Evolutionary conservation across 1,140 invertebrate genomes (phyloP).

Genomic region (Vanessa atalanta): DNA sequence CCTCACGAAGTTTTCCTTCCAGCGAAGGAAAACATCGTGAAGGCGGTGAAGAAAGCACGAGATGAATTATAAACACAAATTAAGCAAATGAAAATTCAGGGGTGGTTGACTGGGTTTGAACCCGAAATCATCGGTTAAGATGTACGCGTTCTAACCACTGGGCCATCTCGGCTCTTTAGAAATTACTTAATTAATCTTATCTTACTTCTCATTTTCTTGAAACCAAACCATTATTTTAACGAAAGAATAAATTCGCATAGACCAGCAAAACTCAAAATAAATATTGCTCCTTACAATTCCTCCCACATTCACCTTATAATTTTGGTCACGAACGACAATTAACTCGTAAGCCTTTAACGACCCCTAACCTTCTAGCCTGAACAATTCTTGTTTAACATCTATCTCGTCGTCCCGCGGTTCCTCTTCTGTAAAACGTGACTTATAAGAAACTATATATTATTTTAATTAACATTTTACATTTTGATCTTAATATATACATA

Average conservation of each 20-base stretch:
- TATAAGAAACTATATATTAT: background rate
- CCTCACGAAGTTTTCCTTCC: no score
- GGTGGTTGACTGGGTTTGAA: no score
- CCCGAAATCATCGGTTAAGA: no score
- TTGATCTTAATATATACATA: background rate
- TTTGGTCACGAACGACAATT: conserved; percentile 42
- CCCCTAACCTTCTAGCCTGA: conserved; percentile 21
- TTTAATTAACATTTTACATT: no score
- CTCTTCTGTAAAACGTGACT: background rate
- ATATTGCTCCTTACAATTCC: conserved; percentile 1
- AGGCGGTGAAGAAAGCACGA: no score
- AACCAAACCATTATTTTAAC: background rate
- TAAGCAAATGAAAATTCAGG: no score
- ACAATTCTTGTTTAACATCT: conserved; percentile 29
- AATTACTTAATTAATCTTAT: no score
- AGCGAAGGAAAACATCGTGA: no score
- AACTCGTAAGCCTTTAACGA: conserved; percentile 43
- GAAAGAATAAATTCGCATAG: background rate
- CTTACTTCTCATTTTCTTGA: background rate
- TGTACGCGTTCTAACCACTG: no score
- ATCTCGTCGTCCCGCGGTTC: background rate
- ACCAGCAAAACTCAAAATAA: conserved; percentile 3
- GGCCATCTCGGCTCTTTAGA: no score
- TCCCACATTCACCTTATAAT: conserved; percentile 30
- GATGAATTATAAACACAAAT: no score